A percentile compares a stretch with the other conserved stretches of the same genome.
phyloP scores from a whole-genome alignment of 2,888 invertebrate species.

The Achlya flavicornis region DNA sequence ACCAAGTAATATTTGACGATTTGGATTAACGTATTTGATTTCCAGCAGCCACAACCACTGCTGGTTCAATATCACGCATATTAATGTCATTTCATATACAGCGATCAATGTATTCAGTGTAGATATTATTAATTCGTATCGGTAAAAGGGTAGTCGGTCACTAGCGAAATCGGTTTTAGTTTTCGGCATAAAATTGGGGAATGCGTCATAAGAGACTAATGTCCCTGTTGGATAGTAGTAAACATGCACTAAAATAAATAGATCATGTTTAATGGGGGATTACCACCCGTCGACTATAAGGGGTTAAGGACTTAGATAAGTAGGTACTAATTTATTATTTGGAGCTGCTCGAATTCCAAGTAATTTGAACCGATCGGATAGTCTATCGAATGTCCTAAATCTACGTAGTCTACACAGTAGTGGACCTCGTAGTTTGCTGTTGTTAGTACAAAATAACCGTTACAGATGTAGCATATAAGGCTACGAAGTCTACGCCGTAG shows the following conservation, averaged over 20 bases:
- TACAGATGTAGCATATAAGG: too few species aligned
- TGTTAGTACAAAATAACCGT: too few species aligned
- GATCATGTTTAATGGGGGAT: constrained; percentile 6
- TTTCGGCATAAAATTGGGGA: constrained; percentile 46
- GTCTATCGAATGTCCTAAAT: too few species aligned
- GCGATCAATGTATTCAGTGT: constrained; percentile 23
- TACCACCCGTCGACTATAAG: constrained; percentile 9
- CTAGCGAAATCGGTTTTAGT: constrained; percentile 13
- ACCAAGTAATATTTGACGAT: constrained; percentile 13
- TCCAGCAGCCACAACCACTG: not conserved
- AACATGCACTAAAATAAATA: constrained; percentile 37
- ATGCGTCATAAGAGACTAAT: constrained; percentile 52
- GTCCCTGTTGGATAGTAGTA: constrained; percentile 38
- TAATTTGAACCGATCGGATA: too few species aligned
- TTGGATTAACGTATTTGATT: constrained; percentile 12
- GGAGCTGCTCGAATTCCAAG: too few species aligned
- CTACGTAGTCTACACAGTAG: too few species aligned
- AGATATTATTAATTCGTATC: constrained; percentile 15
- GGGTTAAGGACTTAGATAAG: not conserved
- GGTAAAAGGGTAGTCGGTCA: constrained; percentile 13
- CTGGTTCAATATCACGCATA: not conserved
- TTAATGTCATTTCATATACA: not conserved
- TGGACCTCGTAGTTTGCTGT: too few species aligned
- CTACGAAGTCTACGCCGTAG: not conserved
- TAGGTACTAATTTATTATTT: too few species aligned